Conservation (phyloP, 2,113 vertebrate species). For the Pangasianodon gigas region DNA sequence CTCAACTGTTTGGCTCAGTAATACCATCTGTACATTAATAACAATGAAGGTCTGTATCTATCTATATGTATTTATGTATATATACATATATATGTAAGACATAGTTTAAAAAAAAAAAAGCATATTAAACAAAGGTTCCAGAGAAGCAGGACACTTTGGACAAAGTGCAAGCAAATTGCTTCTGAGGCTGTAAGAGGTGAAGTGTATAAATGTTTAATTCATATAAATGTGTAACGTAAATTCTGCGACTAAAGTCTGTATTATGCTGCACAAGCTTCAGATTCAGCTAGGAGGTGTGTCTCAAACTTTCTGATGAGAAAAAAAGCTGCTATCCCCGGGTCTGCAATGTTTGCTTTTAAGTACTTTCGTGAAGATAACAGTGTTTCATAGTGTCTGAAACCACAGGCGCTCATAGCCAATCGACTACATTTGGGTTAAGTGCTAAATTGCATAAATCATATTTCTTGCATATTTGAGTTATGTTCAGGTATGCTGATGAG, state of each 20-base stretch:
- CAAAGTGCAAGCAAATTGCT: background rate
- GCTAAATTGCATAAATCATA: background rate
- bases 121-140: background rate
- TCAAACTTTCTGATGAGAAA: background rate
- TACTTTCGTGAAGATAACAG: background rate
- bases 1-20: background rate
- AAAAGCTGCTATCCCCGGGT: background rate
- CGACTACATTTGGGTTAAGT: background rate
- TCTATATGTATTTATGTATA: background rate
- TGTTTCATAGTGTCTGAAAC: background rate
- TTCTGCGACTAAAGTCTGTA: background rate
- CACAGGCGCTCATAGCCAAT: background rate
- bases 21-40: background rate
- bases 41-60: background rate
- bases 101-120: background rate
- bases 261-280: background rate
- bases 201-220: background rate
- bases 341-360: background rate
- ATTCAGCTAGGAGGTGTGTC: background rate
- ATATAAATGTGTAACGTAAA: background rate
- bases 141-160: background rate
- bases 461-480: background rate
- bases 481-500: slow-evolving; percentile 6
- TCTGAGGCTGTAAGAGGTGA: background rate
- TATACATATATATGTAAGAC: background rate